Base-by-base conservation (phyloP, 2,797 vertebrate species). In the Furcifer pardalis region DNA sequence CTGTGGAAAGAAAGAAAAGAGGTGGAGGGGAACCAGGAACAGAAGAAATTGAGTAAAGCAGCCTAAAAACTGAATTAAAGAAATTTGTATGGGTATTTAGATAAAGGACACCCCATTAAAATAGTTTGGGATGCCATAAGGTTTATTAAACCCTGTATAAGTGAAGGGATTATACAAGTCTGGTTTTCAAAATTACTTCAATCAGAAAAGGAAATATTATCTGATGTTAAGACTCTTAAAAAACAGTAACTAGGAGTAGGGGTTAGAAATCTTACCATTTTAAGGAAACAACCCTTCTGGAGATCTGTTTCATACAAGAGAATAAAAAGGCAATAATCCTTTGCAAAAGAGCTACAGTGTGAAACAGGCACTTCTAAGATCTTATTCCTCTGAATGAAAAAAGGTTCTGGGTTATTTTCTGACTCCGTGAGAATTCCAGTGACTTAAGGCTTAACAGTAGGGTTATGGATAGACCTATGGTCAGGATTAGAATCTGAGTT, bases 41-140 rank as follows among this genome's bases (percentile, higher is more conserved):
- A 72, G 13, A 3, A 13, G 0, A 79, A 89, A 84, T 84, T 32
- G 2, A 83, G 62, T 37, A 88, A 89, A 71, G 0, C 23, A 81
- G 83, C 73, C 81, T 87, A 85, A 82, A 92, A 90, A 40, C 32
- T 86, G 40, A 87, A n/a, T 13, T 86, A 80, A 87, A 69, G 83
- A 49, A 74, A 23, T 85, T 44, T 15, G 30, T 21, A 52, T 23
- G n/a, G 73, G 32, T 4, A 32, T 19, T 84, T 5, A n/a, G 15
- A 56, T 87, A 86, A 56, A 74, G 21, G 46, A 80, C 84, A 52
- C 44, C 85, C 25, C 19, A 85, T 80, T 83, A 59, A 73, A 89
- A 86, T 19, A 59, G 46, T 37, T 1, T 78, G 87, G 44, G 72
- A 83, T 10, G 1, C 13, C 80, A n/a, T 2, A 74, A 13, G 13